These are phyloP conservation scores for Rhabditoides inermis DNA, from an alignment of 2,888 invertebrate species.

Conservation along the genomic window DNA sequence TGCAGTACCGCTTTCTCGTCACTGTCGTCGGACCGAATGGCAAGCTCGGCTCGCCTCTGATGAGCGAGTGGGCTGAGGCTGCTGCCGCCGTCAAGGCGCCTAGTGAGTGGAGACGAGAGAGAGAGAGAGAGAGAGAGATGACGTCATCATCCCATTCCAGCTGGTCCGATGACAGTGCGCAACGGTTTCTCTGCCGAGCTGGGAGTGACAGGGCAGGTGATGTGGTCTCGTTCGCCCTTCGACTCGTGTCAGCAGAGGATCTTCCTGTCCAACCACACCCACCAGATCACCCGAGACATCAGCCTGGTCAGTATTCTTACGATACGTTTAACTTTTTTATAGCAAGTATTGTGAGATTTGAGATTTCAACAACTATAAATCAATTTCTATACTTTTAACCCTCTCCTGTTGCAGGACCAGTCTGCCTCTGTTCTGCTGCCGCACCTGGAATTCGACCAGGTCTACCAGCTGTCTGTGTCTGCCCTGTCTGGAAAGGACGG, in stretches of 20 bases:
- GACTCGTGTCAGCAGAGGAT: too few relatives aligned
- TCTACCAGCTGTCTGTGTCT: slow-evolving; percentile 21
- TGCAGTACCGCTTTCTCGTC: slow-evolving; percentile 42
- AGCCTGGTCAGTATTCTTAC: slow-evolving; percentile 10
- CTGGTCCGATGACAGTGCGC: too few relatives aligned
- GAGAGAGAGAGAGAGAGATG: neutral
- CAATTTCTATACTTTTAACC: too few relatives aligned
- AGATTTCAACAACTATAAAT: too few relatives aligned
- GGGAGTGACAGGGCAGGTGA: too few relatives aligned
- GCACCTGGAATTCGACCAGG: slow-evolving; percentile 32
- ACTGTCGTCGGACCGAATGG: slow-evolving; percentile 42
- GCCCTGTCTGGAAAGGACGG: slow-evolving; percentile 13
- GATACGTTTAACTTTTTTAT: neutral
- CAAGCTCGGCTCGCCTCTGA: slow-evolving; percentile 33
- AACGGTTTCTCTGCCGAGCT: too few relatives aligned
- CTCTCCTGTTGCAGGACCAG: slow-evolving; percentile 20
- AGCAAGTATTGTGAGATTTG: neutral
- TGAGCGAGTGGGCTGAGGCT: slow-evolving; percentile 40
- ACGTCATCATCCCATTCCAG: slow-evolving; percentile 4
- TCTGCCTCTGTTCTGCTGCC: slow-evolving; percentile 20
- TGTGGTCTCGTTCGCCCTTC: too few relatives aligned
- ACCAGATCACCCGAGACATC: slow-evolving; percentile 12
- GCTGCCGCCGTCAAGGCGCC: slow-evolving; percentile 11
- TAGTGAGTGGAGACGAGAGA: slow-evolving; percentile 3
- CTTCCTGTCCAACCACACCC: slow-evolving; percentile 23